A percentile compares a stretch with the other conserved stretches of the same genome.
These are phyloP conservation scores for Frankliniella fusca DNA, from an alignment of 2,888 invertebrate species.

Conservation along the genomic window DNA sequence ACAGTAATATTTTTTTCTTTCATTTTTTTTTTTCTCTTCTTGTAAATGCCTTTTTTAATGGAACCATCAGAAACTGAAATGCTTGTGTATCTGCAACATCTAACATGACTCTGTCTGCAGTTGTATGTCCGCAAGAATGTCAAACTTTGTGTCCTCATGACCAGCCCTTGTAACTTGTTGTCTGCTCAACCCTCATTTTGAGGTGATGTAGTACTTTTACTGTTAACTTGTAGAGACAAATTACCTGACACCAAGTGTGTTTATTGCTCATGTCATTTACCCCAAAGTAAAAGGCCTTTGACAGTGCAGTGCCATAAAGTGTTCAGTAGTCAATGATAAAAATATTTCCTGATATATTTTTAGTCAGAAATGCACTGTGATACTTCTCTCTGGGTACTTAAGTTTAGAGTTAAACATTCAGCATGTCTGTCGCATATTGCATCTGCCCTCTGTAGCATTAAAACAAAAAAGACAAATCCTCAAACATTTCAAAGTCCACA, in stretches of 20 bases:
- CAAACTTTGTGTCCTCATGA: background rate
- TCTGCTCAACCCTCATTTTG: slow-evolving; percentile 16
- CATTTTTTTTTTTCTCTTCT: background rate
- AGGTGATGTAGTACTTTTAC: background rate
- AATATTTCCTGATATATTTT: background rate
- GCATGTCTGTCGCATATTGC: no score
- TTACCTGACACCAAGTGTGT: background rate
- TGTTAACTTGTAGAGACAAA: background rate
- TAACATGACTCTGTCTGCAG: background rate
- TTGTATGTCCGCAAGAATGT: background rate
- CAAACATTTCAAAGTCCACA: no score
- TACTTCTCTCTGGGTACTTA: background rate
- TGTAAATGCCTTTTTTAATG: background rate
- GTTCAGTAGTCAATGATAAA: background rate
- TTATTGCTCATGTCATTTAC: background rate
- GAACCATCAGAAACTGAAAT: background rate
- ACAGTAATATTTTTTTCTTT: background rate
- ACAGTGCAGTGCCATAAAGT: background rate
- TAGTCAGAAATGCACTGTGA: background rate
- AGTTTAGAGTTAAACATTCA: no score
- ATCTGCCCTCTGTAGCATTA: no score
- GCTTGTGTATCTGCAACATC: background rate
- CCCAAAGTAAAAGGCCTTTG: background rate
- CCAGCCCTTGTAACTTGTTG: background rate
- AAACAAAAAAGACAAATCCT: no score